Conservation (phyloP, 2,113 vertebrate species). For the Tapirus terrestris region DNA sequence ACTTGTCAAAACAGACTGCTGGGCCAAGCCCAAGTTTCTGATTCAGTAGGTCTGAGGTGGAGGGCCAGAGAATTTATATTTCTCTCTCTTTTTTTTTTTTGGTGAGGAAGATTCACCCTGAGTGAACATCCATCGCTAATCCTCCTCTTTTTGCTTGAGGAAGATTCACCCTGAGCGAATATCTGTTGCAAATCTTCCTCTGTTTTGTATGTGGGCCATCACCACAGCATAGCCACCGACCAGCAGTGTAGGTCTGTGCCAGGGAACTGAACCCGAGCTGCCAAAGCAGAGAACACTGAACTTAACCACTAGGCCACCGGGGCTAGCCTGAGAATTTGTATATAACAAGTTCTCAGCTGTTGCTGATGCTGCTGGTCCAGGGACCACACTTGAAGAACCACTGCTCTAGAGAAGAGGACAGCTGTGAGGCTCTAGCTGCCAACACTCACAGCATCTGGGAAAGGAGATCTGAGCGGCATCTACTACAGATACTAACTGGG, state of each 20-base stretch:
- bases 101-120: too few species aligned
- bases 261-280: too few species aligned
- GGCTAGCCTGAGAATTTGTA: background rate
- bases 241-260: too few species aligned
- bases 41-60: background rate
- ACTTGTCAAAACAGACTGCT: background rate
- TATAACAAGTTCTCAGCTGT: background rate
- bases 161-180: too few species aligned
- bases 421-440: background rate
- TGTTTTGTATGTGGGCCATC: too few species aligned
- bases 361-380: background rate
- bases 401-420: background rate
- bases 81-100: background rate
- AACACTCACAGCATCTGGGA: background rate
- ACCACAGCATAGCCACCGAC: too few species aligned
- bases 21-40: background rate
- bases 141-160: too few species aligned
- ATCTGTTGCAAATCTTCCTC: too few species aligned
- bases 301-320: too few species aligned
- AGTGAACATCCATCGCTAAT: too few species aligned
- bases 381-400: background rate
- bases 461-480: background rate
- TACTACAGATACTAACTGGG: background rate
- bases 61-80: slow-evolving; percentile 1
- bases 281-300: too few species aligned